Evolutionary conservation across 1,140 invertebrate genomes (phyloP).

Genomic region (Hylyphantes graminicola): DNA sequence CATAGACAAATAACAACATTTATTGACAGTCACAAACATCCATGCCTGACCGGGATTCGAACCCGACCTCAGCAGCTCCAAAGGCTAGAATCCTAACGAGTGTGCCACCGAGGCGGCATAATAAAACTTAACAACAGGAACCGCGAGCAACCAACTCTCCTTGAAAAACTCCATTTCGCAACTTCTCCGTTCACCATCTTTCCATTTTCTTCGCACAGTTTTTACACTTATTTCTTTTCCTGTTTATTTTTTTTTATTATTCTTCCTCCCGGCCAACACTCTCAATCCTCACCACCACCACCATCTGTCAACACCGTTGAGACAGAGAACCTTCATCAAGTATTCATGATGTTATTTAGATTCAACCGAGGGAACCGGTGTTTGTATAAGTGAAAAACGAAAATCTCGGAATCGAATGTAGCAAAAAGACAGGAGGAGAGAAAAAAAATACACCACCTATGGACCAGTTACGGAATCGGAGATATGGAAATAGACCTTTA

Average conservation of each 20-base stretch:
- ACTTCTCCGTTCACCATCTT: slow-evolving; percentile 14
- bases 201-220: slow-evolving; percentile 15
- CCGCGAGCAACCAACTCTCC: neutral
- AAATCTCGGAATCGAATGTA: neutral
- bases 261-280: neutral
- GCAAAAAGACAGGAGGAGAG: neutral
- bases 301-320: slow-evolving; percentile 44
- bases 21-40: no score
- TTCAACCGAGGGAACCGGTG: slow-evolving; percentile 27
- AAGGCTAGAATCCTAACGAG: no score
- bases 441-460: slow-evolving; percentile 1
- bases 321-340: slow-evolving; percentile 28
- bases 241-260: slow-evolving; percentile 30
- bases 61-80: no score
- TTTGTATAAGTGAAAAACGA: slow-evolving; percentile 51
- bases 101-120: no score
- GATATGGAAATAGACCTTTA: no score
- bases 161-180: neutral
- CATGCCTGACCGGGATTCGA: no score
- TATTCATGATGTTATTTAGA: slow-evolving; percentile 53
- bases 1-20: no score
- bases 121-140: no score
- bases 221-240: slow-evolving; percentile 35
- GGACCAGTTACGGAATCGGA: no score
- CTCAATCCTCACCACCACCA: slow-evolving; percentile 1